phyloP scores from a whole-genome alignment of 2,797 vertebrate species.

The Cyclopterus lumpus region DNA sequence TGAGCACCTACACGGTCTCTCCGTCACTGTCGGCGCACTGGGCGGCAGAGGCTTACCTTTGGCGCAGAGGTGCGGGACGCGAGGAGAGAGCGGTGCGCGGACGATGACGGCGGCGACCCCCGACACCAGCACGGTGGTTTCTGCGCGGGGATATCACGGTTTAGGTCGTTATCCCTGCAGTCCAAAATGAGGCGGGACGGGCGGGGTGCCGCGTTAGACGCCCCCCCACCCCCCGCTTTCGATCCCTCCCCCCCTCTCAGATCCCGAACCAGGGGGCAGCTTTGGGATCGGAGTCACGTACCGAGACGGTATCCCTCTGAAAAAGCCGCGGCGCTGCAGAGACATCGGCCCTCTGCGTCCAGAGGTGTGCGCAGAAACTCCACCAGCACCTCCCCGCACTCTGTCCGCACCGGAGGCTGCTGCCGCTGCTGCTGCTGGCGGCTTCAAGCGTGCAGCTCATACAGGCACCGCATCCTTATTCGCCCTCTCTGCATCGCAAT shows the following conservation, averaged over 20 bases:
- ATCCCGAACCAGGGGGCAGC: conserved; percentile 46
- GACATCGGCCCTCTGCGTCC: conserved; percentile 53
- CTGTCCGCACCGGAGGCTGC: conserved; percentile 27
- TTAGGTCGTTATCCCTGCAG: conserved; percentile 72
- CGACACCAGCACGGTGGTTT: conserved; percentile 47
- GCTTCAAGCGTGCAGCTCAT: conserved; percentile 36
- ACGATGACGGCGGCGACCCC: conserved; percentile 20
- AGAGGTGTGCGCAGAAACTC: conserved; percentile 61
- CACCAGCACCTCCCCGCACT: conserved; percentile 38
- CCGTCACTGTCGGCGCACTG: not conserved
- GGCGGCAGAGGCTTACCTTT: conserved; percentile 72
- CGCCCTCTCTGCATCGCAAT: conserved; percentile 58
- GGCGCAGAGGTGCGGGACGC: conserved; percentile 73
- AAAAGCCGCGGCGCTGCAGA: conserved; percentile 63
- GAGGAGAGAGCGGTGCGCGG: not conserved
- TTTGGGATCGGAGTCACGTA: conserved; percentile 66
- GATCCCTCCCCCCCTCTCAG: conserved; percentile 20
- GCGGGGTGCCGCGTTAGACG: conserved; percentile 69
- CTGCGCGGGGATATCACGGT: conserved; percentile 49
- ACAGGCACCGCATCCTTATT: conserved; percentile 5
- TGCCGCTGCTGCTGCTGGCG: conserved; percentile 6
- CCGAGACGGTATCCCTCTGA: conserved; percentile 49
- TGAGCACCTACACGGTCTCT: conserved; percentile 28
- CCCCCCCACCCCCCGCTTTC: not conserved
- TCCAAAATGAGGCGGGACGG: conserved; percentile 72